Evolutionary conservation across 1,140 invertebrate genomes (phyloP), one percentile per base, ranked within the genome.

Genomic region (Chironomus tepperi): DNA sequence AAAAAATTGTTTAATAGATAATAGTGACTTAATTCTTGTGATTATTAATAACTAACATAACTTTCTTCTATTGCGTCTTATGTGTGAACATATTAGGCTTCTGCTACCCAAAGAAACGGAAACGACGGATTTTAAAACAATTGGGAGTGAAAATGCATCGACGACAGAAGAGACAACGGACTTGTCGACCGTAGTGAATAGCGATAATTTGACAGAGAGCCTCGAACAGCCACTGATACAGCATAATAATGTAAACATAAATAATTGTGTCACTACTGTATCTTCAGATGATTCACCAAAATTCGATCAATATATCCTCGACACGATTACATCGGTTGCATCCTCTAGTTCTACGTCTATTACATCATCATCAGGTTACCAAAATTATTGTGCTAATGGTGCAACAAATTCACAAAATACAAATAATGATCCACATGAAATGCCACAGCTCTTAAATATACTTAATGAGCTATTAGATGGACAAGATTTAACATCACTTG

Each of bases 171-270:
- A 1, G 15, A 57, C 65, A 70, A 70, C 65, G 65, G 65, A 70
- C 19, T 15, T 70, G 16, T 70, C 65, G 16, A 19, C 65, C 65
- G 65, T 70, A 70, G 65, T 70, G 7, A 70, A 21, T 21, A 70
- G 65, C 65, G 65, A 70, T 70, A 70, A 18, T 70, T 70, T 70
- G 65, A 70, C 19, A 21, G 65, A 70, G 10, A 70, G 65, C 18
- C 65, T 70, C 16, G 65, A 70, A 18, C 64, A 70, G 9, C 65
- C n/a, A 21, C 65, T 9, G 8, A n/a, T 34, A 57, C 47, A 57
- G 47, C 47, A 57, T n/a, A 57, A 57, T 57, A 57, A 57, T 34
- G 24, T 34, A 34, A 34, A 34, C 24, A 34, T 34, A 34, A 34
- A 34, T 34, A 34, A 34, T 34, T 34, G 24, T 34, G 24, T 34